phyloP scores from a whole-genome alignment of 1,140 invertebrate species.

The Helicoverpa zea region DNA sequence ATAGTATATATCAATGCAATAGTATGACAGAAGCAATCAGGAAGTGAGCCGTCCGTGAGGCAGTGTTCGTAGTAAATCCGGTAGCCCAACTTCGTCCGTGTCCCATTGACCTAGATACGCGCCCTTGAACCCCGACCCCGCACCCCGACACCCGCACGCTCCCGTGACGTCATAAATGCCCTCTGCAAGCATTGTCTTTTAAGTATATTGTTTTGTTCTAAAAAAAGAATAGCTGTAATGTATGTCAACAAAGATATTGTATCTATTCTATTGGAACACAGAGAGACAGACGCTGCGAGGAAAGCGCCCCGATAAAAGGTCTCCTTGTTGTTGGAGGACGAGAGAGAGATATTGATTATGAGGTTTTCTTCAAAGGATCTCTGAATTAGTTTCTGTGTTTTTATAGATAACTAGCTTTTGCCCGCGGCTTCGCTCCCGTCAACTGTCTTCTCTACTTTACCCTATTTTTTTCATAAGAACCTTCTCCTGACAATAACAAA shows the following conservation, averaged over 20 bases:
- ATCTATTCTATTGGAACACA: background rate
- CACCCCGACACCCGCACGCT: constrained; percentile 53
- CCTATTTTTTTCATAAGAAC: too few species aligned
- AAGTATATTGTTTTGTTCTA: constrained; percentile 54
- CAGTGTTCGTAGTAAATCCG: constrained; percentile 62
- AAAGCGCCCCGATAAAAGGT: background rate
- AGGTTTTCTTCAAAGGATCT: too few species aligned
- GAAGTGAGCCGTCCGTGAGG: constrained; percentile 52
- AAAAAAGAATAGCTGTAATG: constrained; percentile 33
- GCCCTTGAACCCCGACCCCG: constrained; percentile 76
- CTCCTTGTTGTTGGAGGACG: background rate
- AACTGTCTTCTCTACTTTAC: too few species aligned
- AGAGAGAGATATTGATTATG: too few species aligned
- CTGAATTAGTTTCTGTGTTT: too few species aligned
- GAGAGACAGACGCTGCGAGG: background rate
- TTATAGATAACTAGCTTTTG: too few species aligned
- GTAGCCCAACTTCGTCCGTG: constrained; percentile 72
- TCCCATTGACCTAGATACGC: constrained; percentile 79
- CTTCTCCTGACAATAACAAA: too few species aligned
- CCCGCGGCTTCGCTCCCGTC: too few species aligned
- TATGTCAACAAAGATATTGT: constrained; percentile 34
- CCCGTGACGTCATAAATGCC: constrained; percentile 79
- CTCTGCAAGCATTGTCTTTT: constrained; percentile 63
- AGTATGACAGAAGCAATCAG: constrained; percentile 49
- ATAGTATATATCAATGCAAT: constrained; percentile 3